Percentiles rank a stretch among this genome's conserved stretches.
phyloP scores from a whole-genome alignment of 2,888 invertebrate genomes.

The Scaptomyza cyrtandrae region DNA sequence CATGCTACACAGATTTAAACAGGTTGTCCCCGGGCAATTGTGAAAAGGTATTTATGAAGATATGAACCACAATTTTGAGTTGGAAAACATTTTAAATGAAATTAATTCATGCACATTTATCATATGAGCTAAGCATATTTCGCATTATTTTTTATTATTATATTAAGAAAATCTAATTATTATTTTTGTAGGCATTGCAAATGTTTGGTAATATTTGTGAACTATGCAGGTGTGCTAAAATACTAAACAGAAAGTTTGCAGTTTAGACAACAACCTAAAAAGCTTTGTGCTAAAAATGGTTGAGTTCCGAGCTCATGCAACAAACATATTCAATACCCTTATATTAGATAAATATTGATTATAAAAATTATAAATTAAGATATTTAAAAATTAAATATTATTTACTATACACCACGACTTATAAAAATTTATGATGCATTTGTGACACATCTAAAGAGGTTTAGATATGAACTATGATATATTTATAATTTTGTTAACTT shows the following conservation, averaged over 20 bases:
- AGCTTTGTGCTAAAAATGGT: conserved; percentile 14
- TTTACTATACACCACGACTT: no score
- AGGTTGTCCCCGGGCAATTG: conserved; percentile 27
- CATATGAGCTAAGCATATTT: neutral
- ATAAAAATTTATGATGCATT: no score
- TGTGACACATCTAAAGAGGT: no score
- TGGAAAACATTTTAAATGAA: neutral
- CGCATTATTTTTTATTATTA: neutral
- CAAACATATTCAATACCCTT: conserved; percentile 1
- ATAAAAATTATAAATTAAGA: no score
- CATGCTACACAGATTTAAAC: conserved; percentile 43
- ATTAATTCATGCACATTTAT: neutral
- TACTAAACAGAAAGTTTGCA: neutral
- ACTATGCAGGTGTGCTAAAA: neutral
- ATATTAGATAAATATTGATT: no score
- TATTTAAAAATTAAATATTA: no score
- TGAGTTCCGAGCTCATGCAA: conserved; percentile 11
- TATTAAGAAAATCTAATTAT: no score
- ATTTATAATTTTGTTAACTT: neutral
- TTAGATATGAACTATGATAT: no score
- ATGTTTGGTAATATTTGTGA: no score
- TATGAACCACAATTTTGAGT: neutral
- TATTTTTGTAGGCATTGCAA: no score
- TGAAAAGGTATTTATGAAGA: conserved; percentile 2
- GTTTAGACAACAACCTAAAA: neutral